Conservation (phyloP, 2,797 vertebrate genomes). For the Ciconia nigra region DNA sequence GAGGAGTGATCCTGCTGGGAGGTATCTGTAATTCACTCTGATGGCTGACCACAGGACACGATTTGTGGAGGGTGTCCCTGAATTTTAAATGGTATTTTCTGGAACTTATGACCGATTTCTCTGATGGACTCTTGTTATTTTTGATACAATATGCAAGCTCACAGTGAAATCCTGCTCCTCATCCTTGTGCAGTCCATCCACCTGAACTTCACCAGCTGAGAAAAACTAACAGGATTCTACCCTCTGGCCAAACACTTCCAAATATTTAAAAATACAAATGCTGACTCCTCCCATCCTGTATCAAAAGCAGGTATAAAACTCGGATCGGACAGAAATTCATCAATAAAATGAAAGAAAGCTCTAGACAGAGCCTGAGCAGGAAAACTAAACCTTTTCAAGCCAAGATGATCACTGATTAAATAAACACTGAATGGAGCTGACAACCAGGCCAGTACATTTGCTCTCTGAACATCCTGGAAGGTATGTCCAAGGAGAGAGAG, state of each 20-base stretch:
- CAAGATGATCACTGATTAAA: not conserved
- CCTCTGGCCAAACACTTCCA: not conserved
- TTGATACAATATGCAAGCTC: not conserved
- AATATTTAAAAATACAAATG: not conserved
- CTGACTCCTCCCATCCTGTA: not conserved
- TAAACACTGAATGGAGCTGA: not conserved
- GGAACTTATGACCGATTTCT: not conserved
- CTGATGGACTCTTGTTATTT: not conserved
- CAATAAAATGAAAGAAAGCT: not conserved
- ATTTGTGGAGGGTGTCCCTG: not conserved
- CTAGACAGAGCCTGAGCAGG: not conserved
- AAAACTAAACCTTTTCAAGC: not conserved
- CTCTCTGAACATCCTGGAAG: not conserved
- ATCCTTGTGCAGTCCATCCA: not conserved
- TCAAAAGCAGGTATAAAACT: not conserved
- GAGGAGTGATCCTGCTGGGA: not conserved
- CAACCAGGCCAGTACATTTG: not conserved
- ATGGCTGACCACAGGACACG: not conserved
- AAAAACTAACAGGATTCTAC: not conserved
- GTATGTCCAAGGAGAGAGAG: not conserved
- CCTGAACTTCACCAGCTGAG: not conserved
- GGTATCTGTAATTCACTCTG: not conserved
- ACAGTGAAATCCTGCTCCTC: not conserved
- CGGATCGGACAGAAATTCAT: not conserved
- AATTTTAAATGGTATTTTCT: not conserved